phyloP scores from a whole-genome alignment of 2,113 vertebrate genomes.

The Tetraodon nigroviridis region DNA sequence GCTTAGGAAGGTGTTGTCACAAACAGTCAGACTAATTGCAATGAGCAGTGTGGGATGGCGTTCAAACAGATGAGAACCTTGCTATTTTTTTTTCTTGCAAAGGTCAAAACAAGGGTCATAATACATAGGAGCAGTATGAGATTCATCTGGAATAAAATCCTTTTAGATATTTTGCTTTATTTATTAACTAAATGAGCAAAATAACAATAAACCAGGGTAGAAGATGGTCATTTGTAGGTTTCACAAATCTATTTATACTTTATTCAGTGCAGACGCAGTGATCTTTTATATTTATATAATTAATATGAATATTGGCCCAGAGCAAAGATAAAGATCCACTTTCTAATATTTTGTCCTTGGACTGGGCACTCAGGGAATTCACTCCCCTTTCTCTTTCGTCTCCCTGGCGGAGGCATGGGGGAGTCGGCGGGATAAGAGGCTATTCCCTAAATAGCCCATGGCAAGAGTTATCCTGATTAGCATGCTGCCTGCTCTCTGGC shows the following conservation, averaged over 20 bases:
- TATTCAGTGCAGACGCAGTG: slow-evolving; percentile 54
- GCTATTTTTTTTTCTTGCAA: slow-evolving; percentile 30
- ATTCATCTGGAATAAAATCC: no score
- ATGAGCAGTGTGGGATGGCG: slow-evolving; percentile 59
- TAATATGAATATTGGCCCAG: slow-evolving; percentile 78
- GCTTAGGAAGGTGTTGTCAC: slow-evolving; percentile 49
- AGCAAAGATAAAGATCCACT: slow-evolving; percentile 78
- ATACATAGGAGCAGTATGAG: background rate
- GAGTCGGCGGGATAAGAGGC: slow-evolving; percentile 78
- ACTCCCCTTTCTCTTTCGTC: slow-evolving; percentile 67
- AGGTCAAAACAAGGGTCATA: slow-evolving; percentile 38
- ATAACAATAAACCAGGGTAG: slow-evolving; percentile 7
- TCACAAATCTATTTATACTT: slow-evolving; percentile 58
- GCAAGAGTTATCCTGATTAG: slow-evolving; percentile 81
- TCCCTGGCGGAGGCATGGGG: slow-evolving; percentile 63
- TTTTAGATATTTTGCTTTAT: background rate
- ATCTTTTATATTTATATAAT: slow-evolving; percentile 72
- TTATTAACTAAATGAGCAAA: slow-evolving; percentile 20
- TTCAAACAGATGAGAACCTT: slow-evolving; percentile 40
- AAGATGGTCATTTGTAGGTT: slow-evolving; percentile 40
- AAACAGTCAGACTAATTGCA: slow-evolving; percentile 60
- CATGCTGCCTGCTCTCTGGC: slow-evolving; percentile 76
- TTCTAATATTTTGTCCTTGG: slow-evolving; percentile 80
- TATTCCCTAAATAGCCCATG: slow-evolving; percentile 80
- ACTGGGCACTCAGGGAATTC: slow-evolving; percentile 69